A percentile compares a stretch with the other conserved stretches of the same genome.
These are phyloP conservation scores for Eurystomus gularis DNA, from an alignment of 2,113 vertebrate species.

Conservation along the genomic window DNA sequence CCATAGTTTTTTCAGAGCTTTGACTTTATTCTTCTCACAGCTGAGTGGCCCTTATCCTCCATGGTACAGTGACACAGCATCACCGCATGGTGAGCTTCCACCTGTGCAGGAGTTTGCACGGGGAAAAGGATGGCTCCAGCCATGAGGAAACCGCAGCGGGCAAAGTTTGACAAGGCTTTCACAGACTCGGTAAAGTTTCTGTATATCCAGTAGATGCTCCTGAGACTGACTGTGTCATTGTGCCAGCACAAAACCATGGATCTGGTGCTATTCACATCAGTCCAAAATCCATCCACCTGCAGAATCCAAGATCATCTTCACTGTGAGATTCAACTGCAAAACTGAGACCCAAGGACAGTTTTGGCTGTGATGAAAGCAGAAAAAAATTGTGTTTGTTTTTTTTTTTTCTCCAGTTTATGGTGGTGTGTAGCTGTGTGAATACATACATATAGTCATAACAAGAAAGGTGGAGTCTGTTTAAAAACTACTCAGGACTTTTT, in stretches of 20 bases:
- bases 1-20: not conserved
- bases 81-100: rapidly evolving
- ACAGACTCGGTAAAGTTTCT: not conserved
- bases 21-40: not conserved
- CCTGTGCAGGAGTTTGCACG: not conserved
- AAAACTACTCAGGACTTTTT: constrained; percentile 19
- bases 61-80: not conserved
- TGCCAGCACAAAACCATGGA: not conserved
- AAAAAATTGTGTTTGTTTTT: not conserved
- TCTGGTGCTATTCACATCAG: not conserved
- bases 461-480: not conserved
- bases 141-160: not conserved
- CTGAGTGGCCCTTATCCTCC: not conserved
- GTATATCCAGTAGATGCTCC: rapidly evolving
- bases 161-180: not conserved
- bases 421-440: not conserved
- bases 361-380: not conserved
- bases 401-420: not conserved
- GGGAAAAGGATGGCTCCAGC: not conserved
- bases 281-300: not conserved
- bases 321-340: not conserved
- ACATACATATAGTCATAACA: not conserved
- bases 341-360: not conserved
- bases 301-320: not conserved
- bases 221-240: not conserved